phyloP scores from a whole-genome alignment of 2,113 vertebrate genomes.

The Hepsetus odoe region DNA sequence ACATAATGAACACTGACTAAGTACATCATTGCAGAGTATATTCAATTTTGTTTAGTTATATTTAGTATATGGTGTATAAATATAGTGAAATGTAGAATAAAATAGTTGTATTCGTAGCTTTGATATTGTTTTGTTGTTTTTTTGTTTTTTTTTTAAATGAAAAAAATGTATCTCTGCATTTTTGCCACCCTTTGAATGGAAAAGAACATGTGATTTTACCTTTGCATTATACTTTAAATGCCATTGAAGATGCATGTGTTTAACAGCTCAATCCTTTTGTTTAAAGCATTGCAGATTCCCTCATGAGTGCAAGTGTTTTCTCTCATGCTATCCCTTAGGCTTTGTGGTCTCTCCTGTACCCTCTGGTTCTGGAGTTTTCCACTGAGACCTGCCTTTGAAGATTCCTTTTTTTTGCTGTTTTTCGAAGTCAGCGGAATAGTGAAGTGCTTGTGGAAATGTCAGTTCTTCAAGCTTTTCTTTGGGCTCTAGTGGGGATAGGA shows the following conservation, averaged over 20 bases:
- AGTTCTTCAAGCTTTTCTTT: constrained; percentile 51
- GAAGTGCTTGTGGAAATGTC: constrained; percentile 58
- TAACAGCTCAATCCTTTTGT: neutral
- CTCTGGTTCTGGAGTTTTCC: constrained; percentile 52
- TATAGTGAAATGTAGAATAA: neutral
- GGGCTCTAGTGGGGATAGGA: constrained; percentile 40
- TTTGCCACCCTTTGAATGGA: too few relatives aligned
- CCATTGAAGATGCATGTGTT: neutral
- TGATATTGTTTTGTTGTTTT: too few relatives aligned
- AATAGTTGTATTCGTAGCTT: too few relatives aligned
- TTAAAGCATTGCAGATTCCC: constrained; percentile 39
- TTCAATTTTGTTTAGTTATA: too few relatives aligned
- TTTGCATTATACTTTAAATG: neutral
- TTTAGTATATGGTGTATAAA: neutral
- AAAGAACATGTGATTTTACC: neutral
- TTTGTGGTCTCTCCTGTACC: constrained; percentile 44
- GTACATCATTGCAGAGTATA: too few relatives aligned
- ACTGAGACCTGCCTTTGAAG: constrained; percentile 55
- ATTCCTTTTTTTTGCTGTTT: constrained; percentile 45
- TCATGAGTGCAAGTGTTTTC: constrained; percentile 41
- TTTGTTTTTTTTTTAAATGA: too few relatives aligned
- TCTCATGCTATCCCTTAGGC: constrained; percentile 49
- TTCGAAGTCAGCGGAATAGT: constrained; percentile 47
- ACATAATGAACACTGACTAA: too few relatives aligned
- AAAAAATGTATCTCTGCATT: too few relatives aligned